Conservation (phyloP, 2,888 invertebrate species). For the Caenorhabditis sinica region DNA sequence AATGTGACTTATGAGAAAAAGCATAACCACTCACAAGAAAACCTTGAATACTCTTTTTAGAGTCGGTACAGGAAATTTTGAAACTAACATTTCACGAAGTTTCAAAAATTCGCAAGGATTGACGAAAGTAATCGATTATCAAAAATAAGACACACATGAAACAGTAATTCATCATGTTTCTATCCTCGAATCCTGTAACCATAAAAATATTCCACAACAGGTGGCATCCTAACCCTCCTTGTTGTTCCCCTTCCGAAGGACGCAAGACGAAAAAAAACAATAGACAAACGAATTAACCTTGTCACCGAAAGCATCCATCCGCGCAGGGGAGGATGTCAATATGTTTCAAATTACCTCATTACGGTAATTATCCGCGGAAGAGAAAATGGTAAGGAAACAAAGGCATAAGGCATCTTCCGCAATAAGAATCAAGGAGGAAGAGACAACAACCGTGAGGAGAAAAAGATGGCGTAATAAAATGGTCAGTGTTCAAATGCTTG, state of each 20-base stretch:
- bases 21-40: too few relatives aligned
- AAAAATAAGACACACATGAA: not conserved
- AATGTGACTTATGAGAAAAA: too few relatives aligned
- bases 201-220: not conserved
- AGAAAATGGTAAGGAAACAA: too few relatives aligned
- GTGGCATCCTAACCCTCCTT: conserved; percentile 10
- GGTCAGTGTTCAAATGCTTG: too few relatives aligned
- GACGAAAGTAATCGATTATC: too few relatives aligned
- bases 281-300: conserved; percentile 50
- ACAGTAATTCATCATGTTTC: not conserved
- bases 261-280: conserved; percentile 15
- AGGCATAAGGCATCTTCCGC: conserved; percentile 7
- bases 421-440: not conserved
- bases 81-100: too few relatives aligned
- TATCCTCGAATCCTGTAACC: not conserved
- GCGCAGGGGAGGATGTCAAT: conserved; percentile 21
- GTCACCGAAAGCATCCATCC: conserved; percentile 34
- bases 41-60: too few relatives aligned
- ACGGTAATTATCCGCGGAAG: conserved; percentile 41
- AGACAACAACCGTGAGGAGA: conserved; percentile 14
- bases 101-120: too few relatives aligned
- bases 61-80: too few relatives aligned
- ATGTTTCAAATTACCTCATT: conserved; percentile 66
- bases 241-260: not conserved
- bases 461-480: conserved; percentile 31